These are phyloP conservation scores for Terrapene triunguis DNA, from an alignment of 2,113 vertebrate species.

Conservation along the genomic window DNA sequence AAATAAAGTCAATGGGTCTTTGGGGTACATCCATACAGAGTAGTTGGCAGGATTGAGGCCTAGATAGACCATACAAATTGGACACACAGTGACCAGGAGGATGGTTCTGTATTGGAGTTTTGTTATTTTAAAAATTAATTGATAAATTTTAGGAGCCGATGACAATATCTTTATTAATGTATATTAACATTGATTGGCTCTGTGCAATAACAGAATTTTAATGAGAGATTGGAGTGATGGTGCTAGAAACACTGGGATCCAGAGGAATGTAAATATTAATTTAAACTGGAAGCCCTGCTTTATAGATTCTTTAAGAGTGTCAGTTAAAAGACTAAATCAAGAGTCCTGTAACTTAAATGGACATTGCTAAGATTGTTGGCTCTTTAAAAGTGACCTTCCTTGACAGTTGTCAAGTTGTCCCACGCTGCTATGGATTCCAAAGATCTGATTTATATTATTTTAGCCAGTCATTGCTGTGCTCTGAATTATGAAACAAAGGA, in stretches of 20 bases:
- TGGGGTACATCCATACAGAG: not conserved
- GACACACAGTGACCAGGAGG: not conserved
- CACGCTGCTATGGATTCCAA: not conserved
- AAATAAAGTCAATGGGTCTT: not conserved
- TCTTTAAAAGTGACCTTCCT: conserved; percentile 35
- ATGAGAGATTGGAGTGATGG: not conserved
- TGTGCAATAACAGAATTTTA: not conserved
- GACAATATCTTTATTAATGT: not conserved
- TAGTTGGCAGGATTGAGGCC: not conserved
- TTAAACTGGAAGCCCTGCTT: conserved; percentile 13
- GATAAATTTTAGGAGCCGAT: not conserved
- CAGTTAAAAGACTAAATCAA: not conserved
- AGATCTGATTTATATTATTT: not conserved
- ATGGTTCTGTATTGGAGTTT: not conserved
- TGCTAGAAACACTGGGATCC: conserved; percentile 18
- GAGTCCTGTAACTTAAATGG: conserved; percentile 38
- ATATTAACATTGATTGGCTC: not conserved
- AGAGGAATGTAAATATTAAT: conserved; percentile 28
- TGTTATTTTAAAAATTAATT: not conserved
- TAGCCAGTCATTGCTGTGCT: not conserved
- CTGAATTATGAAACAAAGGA: not conserved
- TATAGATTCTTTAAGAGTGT: not conserved
- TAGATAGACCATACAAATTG: not conserved
- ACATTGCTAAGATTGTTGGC: conserved; percentile 21
- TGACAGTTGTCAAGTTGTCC: conserved; percentile 64